phyloP scores from a whole-genome alignment of 2,888 invertebrate species.

The Sphaerophoria taeniata region DNA sequence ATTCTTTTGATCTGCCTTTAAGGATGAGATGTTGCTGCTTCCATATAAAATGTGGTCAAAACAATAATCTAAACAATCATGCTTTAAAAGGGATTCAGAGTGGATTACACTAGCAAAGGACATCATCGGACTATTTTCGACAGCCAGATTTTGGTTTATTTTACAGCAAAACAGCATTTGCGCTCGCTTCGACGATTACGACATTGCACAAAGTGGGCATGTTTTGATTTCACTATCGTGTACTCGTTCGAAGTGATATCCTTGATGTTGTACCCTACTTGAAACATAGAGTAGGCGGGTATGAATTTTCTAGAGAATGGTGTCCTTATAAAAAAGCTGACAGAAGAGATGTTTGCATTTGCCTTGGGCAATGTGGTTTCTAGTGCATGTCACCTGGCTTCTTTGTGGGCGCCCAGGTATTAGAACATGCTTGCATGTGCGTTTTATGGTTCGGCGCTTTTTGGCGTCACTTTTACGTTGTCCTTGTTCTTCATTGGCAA shows the following conservation, averaged over 20 bases:
- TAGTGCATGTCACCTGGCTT: conserved; percentile 59
- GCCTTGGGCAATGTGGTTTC: conserved; percentile 51
- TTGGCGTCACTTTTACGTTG: conserved; percentile 57
- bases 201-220: conserved; percentile 46
- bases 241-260: conserved; percentile 5
- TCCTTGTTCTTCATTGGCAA: conserved; percentile 37
- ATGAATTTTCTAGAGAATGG: conserved; percentile 26
- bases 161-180: conserved; percentile 40
- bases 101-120: conserved; percentile 58
- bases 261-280: conserved; percentile 21
- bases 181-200: neutral
- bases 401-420: conserved; percentile 30
- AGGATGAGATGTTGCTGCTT: neutral
- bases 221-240: conserved; percentile 53
- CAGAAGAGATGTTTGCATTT: conserved; percentile 42
- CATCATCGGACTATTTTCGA: conserved; percentile 26
- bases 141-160: conserved; percentile 16
- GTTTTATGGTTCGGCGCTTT: conserved; percentile 71
- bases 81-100: conserved; percentile 67
- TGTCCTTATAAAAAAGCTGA: conserved; percentile 17
- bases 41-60: conserved; percentile 51
- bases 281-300: neutral
- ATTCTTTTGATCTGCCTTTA: conserved; percentile 57
- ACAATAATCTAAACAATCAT: conserved; percentile 71
- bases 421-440: conserved; percentile 54